Base-by-base conservation (phyloP, 2,113 vertebrate genomes). In the Psettodes erumei region DNA sequence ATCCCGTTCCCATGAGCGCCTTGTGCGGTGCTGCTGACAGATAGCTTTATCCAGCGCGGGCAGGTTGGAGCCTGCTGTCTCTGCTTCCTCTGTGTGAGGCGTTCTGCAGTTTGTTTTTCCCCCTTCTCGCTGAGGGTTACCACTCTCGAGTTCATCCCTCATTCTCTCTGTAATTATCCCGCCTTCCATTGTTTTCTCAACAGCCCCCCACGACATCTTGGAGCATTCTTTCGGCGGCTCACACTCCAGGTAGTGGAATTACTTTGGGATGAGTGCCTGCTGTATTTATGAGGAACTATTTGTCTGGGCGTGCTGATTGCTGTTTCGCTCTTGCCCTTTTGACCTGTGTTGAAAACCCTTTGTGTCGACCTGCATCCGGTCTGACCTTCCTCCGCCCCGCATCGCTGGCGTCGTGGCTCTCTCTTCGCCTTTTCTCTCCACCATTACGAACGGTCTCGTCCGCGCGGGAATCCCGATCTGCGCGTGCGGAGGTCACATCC, bases 1-100 rank as follows among this genome's bases (percentile, higher is more conserved):
- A 68, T 45, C 25, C 66, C 27, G 54, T 90, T 90, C 80, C 86
- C 81, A 84, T 78, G 70, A 84, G 86, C 54, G 12, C 40, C 48
- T 48, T 65, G 71, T 81, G n/a, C 35, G 56, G 33, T 76, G 84
- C 77, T 86, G 79, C 81, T 88, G 85, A 86, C 82, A 54, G 79
- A 85, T 53, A 27, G 48, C 63, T 77, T 69, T 30, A 76, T 88
- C 76, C 61, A 77, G 27, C 48, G 23, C 21, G 69, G 82, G 73
- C 91, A 87, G 79, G 86, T 87, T 61, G 37, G 11, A 72, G 71
- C 89, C 73, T 83, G 89, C 65, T n/a, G 5, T 77, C 37, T 75
- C 28, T 54, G 27, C 32, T 53, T 42, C 23, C 28, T 67, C 32
- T 66, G 51, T 3, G 62, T 48, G 58, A 67, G 9, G 45, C 77